phyloP scores from a whole-genome alignment of 2,888 invertebrate species.

The Tetanocera ferruginea region DNA sequence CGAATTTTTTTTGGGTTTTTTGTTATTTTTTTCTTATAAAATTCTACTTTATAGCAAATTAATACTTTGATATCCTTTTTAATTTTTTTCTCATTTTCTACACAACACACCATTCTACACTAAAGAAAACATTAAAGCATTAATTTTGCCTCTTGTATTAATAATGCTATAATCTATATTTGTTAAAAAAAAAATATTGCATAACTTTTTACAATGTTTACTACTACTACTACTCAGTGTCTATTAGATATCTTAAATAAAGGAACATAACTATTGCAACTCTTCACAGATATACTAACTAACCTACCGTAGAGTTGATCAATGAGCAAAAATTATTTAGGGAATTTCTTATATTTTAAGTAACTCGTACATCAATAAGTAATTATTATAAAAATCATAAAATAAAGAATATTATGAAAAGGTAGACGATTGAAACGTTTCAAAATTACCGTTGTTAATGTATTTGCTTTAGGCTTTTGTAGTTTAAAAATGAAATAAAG shows the following conservation, averaged over 20 bases:
- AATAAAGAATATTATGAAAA: constrained; percentile 31
- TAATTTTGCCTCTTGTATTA: neutral
- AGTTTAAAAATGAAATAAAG: constrained; percentile 36
- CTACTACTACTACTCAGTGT: constrained; percentile 20
- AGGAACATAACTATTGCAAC: constrained; percentile 40
- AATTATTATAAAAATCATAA: constrained; percentile 32
- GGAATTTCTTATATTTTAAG: constrained; percentile 48
- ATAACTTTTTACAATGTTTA: too few relatives aligned
- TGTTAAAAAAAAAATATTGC: neutral
- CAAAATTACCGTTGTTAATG: constrained; percentile 53
- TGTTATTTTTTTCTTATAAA: too few relatives aligned
- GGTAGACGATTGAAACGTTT: constrained; percentile 40
- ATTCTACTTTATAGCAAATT: too few relatives aligned
- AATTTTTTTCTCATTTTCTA: neutral
- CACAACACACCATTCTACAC: too few relatives aligned
- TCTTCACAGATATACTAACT: constrained; percentile 18
- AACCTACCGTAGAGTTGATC: neutral
- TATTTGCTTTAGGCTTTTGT: constrained; percentile 58
- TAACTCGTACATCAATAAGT: constrained; percentile 37
- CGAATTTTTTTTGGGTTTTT: too few relatives aligned
- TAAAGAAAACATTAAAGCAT: too few relatives aligned
- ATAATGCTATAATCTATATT: neutral
- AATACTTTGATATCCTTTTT: neutral
- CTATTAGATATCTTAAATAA: constrained; percentile 36
- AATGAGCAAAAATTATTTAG: constrained; percentile 43